Base-by-base conservation (phyloP, 2,888 invertebrate species). In the Sympetrum striolatum region DNA sequence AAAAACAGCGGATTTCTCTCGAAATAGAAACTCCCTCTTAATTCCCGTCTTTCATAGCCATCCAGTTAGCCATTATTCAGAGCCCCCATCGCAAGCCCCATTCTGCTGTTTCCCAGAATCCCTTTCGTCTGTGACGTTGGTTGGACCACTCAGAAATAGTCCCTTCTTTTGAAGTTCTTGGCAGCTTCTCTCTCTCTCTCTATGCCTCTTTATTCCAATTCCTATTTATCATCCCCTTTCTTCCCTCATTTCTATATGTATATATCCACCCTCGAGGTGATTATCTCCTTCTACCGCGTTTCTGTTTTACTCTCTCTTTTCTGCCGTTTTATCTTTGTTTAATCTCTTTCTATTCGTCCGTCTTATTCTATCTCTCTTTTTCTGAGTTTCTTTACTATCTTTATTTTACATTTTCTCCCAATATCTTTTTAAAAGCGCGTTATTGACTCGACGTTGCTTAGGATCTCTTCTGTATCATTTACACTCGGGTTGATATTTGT, bases 101-200 rank as follows among this genome's bases (percentile, higher is more conserved):
- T 86, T 86, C 86, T 64, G 86, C 37, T 86, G 86, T 86, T 86
- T 86, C 86, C 86, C 86, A 86, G 86, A 86, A 86, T 86, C 86
- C 58, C 37, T 31, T 8, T 10, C 60, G 86, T 8, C 14, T 25
- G 86, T 86, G 86, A 86, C 86, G 60, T 53, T 64, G n/a, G 31
- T 35, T n/a, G 82, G 58, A 58, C 53, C 58, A 5, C 37, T 86
- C 86, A 60, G 86, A 86, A 86, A 81, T 81, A 81, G 81, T 81
- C 81, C 25, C 81, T 48, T 81, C 48, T 81, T 48, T 44, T 25
- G 81, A 48, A 31, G 48, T 48, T 81, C 81, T 81, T 81, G 81
- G 81, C 81, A 81, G 8, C 6, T 37, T 14, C 37, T 18, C 44
- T 6, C 81, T 48, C 81, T n/a, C 25, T n/a, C 81, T 44, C 44